Conservation (phyloP, 2,888 invertebrate genomes). For the Drosophila flavopinicola region DNA sequence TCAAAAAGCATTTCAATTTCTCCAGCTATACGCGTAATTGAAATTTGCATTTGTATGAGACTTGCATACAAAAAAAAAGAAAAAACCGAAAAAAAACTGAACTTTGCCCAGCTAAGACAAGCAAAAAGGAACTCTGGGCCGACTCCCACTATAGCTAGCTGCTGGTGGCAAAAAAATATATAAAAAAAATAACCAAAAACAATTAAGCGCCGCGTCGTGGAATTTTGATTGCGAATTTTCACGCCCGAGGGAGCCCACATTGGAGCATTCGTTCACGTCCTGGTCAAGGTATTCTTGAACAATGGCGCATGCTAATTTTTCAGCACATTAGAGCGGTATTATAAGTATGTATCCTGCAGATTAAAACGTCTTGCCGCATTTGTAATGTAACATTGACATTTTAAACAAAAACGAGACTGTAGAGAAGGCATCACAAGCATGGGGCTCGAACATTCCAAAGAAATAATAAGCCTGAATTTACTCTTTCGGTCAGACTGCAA, state of each 20-base stretch:
- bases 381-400: conserved; percentile 40
- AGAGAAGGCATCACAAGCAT: conserved; percentile 10
- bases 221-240: conserved; percentile 76
- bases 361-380: conserved; percentile 7
- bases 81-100: conserved; percentile 13
- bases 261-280: conserved; percentile 2
- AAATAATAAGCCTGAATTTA: conserved; percentile 9
- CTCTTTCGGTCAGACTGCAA: conserved; percentile 18
- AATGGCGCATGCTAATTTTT: conserved; percentile 34
- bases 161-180: conserved; percentile 20
- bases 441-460: background rate
- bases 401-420: conserved; percentile 24
- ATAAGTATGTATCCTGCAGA: conserved; percentile 2
- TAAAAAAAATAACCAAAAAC: conserved; percentile 62
- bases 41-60: conserved; percentile 75
- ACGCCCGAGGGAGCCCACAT: conserved; percentile 15
- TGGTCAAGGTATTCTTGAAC: conserved; percentile 17
- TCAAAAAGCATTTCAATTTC: conserved; percentile 74
- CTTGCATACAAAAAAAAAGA: conserved; percentile 40
- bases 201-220: conserved; percentile 69
- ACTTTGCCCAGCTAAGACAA: conserved; percentile 40
- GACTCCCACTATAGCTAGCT: conserved; percentile 11
- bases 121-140: conserved; percentile 29
- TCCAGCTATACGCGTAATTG: conserved; percentile 75
- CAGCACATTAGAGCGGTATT: conserved; percentile 28